Evolutionary conservation across 2,113 vertebrate genomes (phyloP), one percentile per base, ranked within the genome.

Genomic region (Pedionomus torquatus): DNA sequence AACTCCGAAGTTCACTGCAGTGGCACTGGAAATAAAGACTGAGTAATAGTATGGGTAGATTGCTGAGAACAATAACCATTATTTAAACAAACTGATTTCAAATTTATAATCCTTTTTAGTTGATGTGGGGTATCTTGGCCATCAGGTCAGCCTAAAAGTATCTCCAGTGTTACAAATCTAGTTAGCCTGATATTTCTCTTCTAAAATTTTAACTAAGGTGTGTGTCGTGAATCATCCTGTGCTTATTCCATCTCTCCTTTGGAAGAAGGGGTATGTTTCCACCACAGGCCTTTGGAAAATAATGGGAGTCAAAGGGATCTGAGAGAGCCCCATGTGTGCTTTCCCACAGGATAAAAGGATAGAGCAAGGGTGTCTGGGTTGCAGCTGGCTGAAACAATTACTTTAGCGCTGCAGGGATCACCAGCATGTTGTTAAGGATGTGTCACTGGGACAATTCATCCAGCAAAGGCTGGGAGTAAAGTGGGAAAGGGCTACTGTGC

Each of bases 281-380:
- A 87, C 46, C 26, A 71, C 46, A 51, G 10, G 17, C 37, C 49
- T 37, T 83, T 89, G 21, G 4, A 72, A 86, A 91, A 81, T 41
- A 74, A 80, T 46, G 33, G 33, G 76, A 83, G 21, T 43, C 54
- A 88, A 86, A 72, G 88, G 30, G 60, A 87, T 82, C 26, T 46
- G 55, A 84, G 24, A 51, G 55, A 20, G 35, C 31, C 26, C 69
- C 39, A 35, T 81, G 20, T 78, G 81, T 78, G 43, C 64, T 91
- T 92, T 95, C 80, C 20, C 83, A 94, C 83, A 84, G 61, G 44
- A 94, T 89, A 57, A 91, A 94, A 92, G 89, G 65, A 75, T 48
- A 44, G 57, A 89, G 37, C 25, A 68, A 75, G 61, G 55, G 57
- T 87, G 57, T 71, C 60, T 87, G 77, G 60, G 93, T 48, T 91